Base-by-base conservation (phyloP, 2,888 invertebrate species). In the Pristionchus entomophagus region DNA sequence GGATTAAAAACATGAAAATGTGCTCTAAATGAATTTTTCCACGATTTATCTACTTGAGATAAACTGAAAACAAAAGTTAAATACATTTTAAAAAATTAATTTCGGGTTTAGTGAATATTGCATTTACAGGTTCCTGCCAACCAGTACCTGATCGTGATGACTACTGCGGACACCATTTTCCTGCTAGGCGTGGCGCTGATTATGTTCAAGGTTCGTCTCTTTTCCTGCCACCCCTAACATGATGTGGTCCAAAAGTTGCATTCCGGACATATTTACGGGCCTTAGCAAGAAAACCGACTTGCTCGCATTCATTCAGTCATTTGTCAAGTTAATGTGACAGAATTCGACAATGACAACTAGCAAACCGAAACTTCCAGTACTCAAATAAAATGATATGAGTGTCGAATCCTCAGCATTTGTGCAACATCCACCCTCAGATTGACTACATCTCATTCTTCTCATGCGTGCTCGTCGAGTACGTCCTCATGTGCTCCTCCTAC, bases 121-220 rank as follows among this genome's bases (percentile, higher is more conserved):
- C n/a, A 51, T 35, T 88, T 91, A 78, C 88, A 92, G 92, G 91
- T 91, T 49, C 88, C 91, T 22, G 93, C 93, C 81, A 93, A 93
- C 86, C 91, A 91, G 69, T 93, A 93, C 80, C 87, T 93, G 38
- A 92, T 93, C 59, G 92, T 93, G 35, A 87, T 93, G 53, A 93
- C 93, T 4, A 84, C 90, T 0, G 91, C 93, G 4, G 93, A 93
- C 85, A 90, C 89, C 38, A 89, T 91, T 12, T 93, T 93, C 84
- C 89, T 93, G 17, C 85, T 90, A 12, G 92, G 91, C 51, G 86
- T 93, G 38, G 87, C 91, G 12, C 86, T 92, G 32, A 88, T 93
- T n/a, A 88, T 90, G 65, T 89, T 92, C 86, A 92, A 92, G 88
- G 89, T 88, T 35, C 22, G 59, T 22, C 19, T 4, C 32, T n/a